phyloP scores from a whole-genome alignment of 2,797 vertebrate species.

The Myotis vivesi region DNA sequence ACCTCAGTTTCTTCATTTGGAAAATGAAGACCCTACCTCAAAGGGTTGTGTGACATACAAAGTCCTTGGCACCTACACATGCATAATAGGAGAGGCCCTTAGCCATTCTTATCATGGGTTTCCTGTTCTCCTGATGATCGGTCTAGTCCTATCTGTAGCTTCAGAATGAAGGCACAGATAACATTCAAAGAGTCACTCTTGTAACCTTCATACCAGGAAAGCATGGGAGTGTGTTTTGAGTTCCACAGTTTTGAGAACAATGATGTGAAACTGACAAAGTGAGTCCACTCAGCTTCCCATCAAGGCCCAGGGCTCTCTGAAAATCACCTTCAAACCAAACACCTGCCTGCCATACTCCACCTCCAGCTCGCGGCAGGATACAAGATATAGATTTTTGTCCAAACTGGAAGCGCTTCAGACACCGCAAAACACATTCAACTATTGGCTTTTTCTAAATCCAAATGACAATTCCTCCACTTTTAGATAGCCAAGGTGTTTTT shows the following conservation, averaged over 20 bases:
- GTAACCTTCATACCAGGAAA: not conserved
- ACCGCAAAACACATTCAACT: slow-evolving; percentile 9
- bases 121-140: not conserved
- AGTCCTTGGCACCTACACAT: rapidly evolving
- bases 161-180: not conserved
- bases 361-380: not conserved
- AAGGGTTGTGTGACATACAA: not conserved
- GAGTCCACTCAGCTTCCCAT: too few relatives aligned
- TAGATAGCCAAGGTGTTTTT: slow-evolving; percentile 75
- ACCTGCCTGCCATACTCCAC: not conserved
- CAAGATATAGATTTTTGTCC: slow-evolving; percentile 35
- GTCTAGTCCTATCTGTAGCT: not conserved
- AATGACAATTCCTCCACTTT: slow-evolving; percentile 62
- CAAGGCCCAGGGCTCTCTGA: not conserved
- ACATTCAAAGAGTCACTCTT: not conserved
- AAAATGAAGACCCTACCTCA: not conserved
- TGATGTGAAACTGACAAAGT: not conserved
- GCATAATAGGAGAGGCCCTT: not conserved
- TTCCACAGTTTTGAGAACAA: not conserved
- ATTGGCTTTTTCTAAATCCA: slow-evolving; percentile 62
- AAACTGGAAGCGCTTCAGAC: not conserved
- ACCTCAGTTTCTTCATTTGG: not conserved
- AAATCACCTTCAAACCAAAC: slow-evolving; percentile 24
- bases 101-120: rapidly evolving
- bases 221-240: not conserved